These are phyloP conservation scores for Sinosuthora webbiana DNA, from an alignment of 2,113 vertebrate genomes.

Conservation along the genomic window DNA sequence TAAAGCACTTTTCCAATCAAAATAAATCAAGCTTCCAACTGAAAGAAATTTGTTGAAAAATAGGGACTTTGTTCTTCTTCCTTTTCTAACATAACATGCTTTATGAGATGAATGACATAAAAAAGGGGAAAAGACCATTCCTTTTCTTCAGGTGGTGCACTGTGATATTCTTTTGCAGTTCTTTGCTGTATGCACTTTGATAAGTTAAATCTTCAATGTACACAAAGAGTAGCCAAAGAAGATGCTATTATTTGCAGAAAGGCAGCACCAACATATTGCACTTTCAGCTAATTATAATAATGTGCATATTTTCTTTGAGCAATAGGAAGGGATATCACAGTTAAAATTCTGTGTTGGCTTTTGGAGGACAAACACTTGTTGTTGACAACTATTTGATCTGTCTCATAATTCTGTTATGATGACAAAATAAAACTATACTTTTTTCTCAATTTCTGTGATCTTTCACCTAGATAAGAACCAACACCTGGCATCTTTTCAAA, in stretches of 20 bases:
- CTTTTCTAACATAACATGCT: not conserved
- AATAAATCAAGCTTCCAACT: not conserved
- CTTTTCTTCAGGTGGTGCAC: not conserved
- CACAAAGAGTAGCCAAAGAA: not conserved
- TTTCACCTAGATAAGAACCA: constrained; percentile 80
- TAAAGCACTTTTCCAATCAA: not conserved
- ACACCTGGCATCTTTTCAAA: constrained; percentile 82
- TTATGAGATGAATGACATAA: not conserved
- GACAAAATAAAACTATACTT: constrained; percentile 74
- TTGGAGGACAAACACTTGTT: constrained; percentile 76
- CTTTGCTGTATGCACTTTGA: not conserved
- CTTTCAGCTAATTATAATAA: constrained; percentile 63
- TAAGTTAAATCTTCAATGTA: not conserved
- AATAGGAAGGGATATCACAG: constrained; percentile 22
- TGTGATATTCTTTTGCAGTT: not conserved
- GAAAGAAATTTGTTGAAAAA: not conserved
- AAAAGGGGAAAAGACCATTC: not conserved
- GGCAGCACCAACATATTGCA: not conserved
- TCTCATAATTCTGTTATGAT: constrained; percentile 62
- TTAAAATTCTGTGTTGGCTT: constrained; percentile 60
- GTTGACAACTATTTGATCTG: constrained; percentile 78
- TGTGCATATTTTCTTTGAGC: constrained; percentile 9
- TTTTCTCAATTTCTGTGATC: constrained; percentile 77
- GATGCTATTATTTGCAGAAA: constrained; percentile 13
- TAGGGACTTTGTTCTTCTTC: not conserved